Percentiles rank a stretch among this genome's conserved stretches.
These are phyloP conservation scores for Brachypodius melanocephalos DNA, from an alignment of 2,113 vertebrate species.

Conservation along the genomic window DNA sequence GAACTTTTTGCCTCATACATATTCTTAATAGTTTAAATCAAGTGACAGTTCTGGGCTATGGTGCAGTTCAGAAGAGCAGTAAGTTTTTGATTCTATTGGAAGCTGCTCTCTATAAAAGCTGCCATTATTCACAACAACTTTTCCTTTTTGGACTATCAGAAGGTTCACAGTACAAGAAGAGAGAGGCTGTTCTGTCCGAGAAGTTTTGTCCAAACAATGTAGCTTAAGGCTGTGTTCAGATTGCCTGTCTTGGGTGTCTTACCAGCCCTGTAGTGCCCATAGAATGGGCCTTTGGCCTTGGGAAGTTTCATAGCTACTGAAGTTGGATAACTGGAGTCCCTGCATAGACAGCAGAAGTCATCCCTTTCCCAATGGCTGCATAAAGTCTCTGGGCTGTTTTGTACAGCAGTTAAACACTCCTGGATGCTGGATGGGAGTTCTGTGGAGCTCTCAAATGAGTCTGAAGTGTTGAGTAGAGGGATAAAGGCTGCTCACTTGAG, in stretches of 20 bases:
- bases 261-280: background rate
- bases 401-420: background rate
- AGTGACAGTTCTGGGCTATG: rapidly evolving
- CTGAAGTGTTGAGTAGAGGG: background rate
- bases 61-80: background rate
- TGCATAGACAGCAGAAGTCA: background rate
- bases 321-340: background rate
- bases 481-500: background rate
- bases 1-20: background rate
- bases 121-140: background rate
- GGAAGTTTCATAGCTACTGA: background rate
- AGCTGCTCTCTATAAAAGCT: background rate
- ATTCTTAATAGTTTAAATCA: background rate
- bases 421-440: background rate
- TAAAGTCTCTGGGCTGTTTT: background rate
- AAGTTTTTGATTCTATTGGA: background rate
- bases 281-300: background rate
- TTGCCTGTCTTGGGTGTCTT: background rate
- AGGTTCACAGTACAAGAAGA: background rate
- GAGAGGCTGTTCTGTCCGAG: background rate
- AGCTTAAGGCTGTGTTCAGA: background rate
- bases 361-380: background rate
- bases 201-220: background rate
- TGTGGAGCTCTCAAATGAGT: background rate
- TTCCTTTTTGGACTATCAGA: background rate